Evolutionary conservation across 1,140 invertebrate genomes (phyloP).

Genomic region (Drosophila simulans): DNA sequence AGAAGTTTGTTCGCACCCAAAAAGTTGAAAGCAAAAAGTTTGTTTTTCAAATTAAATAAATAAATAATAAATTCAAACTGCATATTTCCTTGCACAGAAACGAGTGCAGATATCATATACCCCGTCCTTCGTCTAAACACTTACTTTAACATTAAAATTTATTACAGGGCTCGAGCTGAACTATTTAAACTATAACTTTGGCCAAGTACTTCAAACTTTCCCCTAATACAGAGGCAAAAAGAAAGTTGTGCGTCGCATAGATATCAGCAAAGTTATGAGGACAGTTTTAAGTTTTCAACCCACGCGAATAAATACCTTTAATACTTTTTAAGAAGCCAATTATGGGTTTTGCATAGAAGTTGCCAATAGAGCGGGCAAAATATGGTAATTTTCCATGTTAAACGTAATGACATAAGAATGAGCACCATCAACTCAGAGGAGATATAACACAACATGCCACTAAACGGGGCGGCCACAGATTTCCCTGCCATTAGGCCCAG

Average conservation of each 20-base stretch:
- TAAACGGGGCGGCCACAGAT: conserved; percentile 18
- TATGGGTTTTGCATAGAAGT: conserved; percentile 7
- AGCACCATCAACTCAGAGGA: conserved; percentile 3
- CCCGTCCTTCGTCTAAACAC: background rate
- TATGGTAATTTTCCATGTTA: background rate
- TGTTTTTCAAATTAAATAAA: background rate
- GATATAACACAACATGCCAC: conserved; percentile 7
- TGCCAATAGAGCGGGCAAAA: conserved; percentile 10
- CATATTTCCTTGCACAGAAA: background rate
- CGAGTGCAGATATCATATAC: background rate
- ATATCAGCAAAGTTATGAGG: conserved; percentile 29
- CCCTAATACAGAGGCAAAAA: conserved; percentile 6
- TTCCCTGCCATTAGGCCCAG: conserved; percentile 36
- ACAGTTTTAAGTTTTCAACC: conserved; percentile 15
- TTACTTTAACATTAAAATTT: conserved; percentile 5
- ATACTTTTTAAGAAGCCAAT: conserved; percentile 20
- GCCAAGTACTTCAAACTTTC: conserved; percentile 13
- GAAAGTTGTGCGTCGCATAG: conserved; percentile 20
- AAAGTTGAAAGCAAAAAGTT: background rate
- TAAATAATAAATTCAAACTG: background rate
- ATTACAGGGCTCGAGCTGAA: conserved; percentile 4
- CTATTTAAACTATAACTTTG: conserved; percentile 20
- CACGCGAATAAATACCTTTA: conserved; percentile 3
- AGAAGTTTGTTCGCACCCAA: background rate
- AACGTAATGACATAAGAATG: conserved; percentile 1